Percentiles rank a stretch among this genome's conserved stretches.
Evolutionary conservation across 2,797 vertebrate species (phyloP).

Genomic region (Salarias fasciatus): DNA sequence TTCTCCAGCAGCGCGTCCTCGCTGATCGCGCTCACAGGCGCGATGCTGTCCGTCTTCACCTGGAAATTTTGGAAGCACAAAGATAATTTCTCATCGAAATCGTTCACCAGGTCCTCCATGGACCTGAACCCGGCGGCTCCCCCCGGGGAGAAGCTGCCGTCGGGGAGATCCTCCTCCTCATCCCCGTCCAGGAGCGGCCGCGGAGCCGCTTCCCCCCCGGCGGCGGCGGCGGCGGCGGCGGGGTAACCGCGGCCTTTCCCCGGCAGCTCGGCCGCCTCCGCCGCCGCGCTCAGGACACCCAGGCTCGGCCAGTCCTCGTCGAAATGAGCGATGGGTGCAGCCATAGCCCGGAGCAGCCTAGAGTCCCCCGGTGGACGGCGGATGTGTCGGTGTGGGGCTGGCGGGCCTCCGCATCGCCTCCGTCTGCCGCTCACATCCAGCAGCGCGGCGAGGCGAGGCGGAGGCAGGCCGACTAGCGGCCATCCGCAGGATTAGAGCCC

Average conservation of each 20-base stretch:
- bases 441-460: slow-evolving; percentile 26
- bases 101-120: slow-evolving; percentile 71
- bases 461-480: slow-evolving; percentile 52
- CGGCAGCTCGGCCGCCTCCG: slow-evolving; percentile 38
- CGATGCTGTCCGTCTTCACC: slow-evolving; percentile 71
- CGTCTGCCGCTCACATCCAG: slow-evolving; percentile 28
- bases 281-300: slow-evolving; percentile 74
- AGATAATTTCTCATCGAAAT: slow-evolving; percentile 85
- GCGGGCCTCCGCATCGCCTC: slow-evolving; percentile 69
- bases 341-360: slow-evolving; percentile 69
- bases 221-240: slow-evolving; percentile 42
- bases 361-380: slow-evolving; percentile 31
- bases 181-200: slow-evolving; percentile 28
- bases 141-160: slow-evolving; percentile 38
- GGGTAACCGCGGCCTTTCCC: slow-evolving; percentile 66
- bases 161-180: slow-evolving; percentile 32
- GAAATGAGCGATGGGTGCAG: slow-evolving; percentile 75
- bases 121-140: slow-evolving; percentile 46
- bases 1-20: slow-evolving; percentile 87
- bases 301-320: slow-evolving; percentile 87
- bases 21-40: slow-evolving; percentile 80
- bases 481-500: neutral
- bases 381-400: slow-evolving; percentile 25
- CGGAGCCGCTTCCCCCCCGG: slow-evolving; percentile 60
- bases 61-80: slow-evolving; percentile 84